Evolutionary conservation across 2,113 vertebrate species (phyloP), one percentile per base, ranked within the genome.

Genomic region (Burhinus oedicnemus): DNA sequence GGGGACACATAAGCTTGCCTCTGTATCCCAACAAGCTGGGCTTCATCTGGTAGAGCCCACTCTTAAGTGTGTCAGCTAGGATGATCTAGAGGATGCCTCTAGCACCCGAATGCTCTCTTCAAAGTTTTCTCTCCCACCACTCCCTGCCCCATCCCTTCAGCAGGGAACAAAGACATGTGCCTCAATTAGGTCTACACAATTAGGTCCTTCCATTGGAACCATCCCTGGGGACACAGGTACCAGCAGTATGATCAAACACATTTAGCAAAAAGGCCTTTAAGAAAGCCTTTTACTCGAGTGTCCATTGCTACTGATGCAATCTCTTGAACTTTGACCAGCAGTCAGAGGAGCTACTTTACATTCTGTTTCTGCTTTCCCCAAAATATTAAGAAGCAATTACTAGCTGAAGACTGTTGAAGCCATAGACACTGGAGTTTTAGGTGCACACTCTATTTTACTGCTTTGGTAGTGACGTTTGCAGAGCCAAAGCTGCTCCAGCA

Each of bases 1-100:
- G 20, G 5, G 19, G 7, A 4, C 8, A 26, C n/a, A 30, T 8
- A 55, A 82, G 10, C 12, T 69, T 87, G 15, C 22, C 27, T 64
- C 19, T 1, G 3, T 27, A 83, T 2, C 30, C 20, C 34, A 27
- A 12, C 2, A 23, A 57, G 8, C 9, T 60, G n/a, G 30, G 19
- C 17, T 44, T 11, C 27, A 22, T 15, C 32, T 29, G 7, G 34
- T 5, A 83, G 40, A 57, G 13, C 0, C 1, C 13, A 42, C 1
- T 4, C 12, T 5, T 51, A 38, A n/a, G 8, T 5, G 5, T 32
- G 21, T 27, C 62, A 88, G 20, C 30, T 16, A 80, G 44, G 17
- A 61, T 27, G 20, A 40, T 20, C 9, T 38, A 47, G 40, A 69
- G 22, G 49, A 54, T 23, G 10, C 15, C 45, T 68, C 66, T 17